Evolutionary conservation across 2,888 invertebrate species (phyloP), one percentile per base, ranked within the genome.

Genomic region (Oasisia sp.): DNA sequence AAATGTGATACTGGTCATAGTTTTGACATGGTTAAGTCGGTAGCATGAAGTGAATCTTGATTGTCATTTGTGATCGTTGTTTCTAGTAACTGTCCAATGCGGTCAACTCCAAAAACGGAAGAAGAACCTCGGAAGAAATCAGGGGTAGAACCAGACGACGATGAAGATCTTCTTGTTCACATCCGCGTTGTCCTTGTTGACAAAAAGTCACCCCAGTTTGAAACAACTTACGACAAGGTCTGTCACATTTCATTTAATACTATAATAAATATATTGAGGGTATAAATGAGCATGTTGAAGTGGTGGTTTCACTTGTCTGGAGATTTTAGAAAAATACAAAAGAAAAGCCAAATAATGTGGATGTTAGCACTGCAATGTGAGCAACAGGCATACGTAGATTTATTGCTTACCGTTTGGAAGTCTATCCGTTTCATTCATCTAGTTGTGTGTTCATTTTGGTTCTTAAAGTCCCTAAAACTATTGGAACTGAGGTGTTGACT

Each of bases 81-180:
- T 74, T 74, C 27, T 74, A 74, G 74, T 27, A 74, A 74, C 74
- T 74, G 74, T n/a, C 74, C 74, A 74, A 27, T n/a, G 74, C 19
- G n/a, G 14, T 19, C 74, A 74, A 2, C 74, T 27, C 7, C 27
- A n/a, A n/a, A 27, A 19, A 27, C 74, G 74, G 74, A 74, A 74
- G 74, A 74, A n/a, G 74, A 74, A 74, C 14, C 19, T 74, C 74
- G 2, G n/a, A 19, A 19, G 3, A 74, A n/a, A 74, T 74, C 74
- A 12, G 44, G 27, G 11, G 32, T 5, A 45, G 50, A 32, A 14
- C 12, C n/a, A n/a, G 58, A 45, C 12, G 32, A 94, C 1, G 94
- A 94, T 94, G 93, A 92, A 93, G 97, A 98, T 94, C 98, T 98
- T 96, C 97, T 98, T 91, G 98, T 98, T 14, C 97, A 97, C 97